These are phyloP conservation scores for Fulmarus glacialis DNA, from an alignment of 2,113 vertebrate species.

Conservation along the genomic window DNA sequence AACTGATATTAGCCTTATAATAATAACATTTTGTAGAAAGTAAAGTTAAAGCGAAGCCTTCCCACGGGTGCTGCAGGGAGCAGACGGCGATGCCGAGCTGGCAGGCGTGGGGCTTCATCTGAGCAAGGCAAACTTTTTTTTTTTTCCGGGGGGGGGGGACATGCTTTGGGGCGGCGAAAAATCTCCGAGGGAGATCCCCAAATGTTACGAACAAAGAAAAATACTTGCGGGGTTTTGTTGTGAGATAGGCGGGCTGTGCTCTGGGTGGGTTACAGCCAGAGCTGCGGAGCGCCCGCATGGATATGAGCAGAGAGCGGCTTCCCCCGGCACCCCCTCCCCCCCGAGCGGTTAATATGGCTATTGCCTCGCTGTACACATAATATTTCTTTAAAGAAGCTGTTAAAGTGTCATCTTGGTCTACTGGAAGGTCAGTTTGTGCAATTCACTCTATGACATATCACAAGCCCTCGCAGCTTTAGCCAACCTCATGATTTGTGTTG, in stretches of 20 bases:
- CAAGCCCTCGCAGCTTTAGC: conserved; percentile 81
- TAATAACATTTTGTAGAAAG: conserved; percentile 51
- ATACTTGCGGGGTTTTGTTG: not conserved
- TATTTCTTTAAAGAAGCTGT: conserved; percentile 68
- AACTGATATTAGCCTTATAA: conserved; percentile 17
- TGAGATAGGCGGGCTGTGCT: not conserved
- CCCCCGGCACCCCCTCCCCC: not conserved
- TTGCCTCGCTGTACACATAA: conserved; percentile 52
- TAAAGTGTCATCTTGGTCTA: conserved; percentile 66
- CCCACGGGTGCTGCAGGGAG: not conserved
- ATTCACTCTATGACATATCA: conserved; percentile 69
- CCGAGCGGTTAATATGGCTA: conserved; percentile 31
- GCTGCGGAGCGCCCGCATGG: not conserved
- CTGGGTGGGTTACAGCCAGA: not conserved
- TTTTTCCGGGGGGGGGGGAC: accelerated
- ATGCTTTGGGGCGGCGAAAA: not conserved
- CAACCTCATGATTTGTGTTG: conserved; percentile 86
- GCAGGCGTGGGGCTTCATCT: not conserved
- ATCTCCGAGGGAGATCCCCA: not conserved
- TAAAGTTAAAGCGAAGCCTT: conserved; percentile 51
- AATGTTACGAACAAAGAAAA: not conserved
- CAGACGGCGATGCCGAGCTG: not conserved
- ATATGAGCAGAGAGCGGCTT: not conserved
- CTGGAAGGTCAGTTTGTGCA: conserved; percentile 80
- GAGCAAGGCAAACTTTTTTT: not conserved